Conservation (phyloP, 2,113 vertebrate genomes). For the Python bivittatus region DNA sequence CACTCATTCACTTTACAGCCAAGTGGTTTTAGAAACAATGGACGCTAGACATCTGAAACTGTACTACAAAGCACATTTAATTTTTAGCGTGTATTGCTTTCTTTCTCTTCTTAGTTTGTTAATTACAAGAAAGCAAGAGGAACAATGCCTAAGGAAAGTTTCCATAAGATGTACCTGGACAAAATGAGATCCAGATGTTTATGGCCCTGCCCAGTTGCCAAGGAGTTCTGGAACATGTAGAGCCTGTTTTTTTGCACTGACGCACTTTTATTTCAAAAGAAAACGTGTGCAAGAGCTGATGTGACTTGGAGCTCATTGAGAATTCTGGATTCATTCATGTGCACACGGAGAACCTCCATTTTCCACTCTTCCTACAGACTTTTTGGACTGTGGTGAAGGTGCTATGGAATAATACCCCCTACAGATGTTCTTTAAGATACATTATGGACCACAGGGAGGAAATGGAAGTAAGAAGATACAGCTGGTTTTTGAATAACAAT, state of each 20-base stretch:
- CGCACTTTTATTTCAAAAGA: background rate
- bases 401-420: background rate
- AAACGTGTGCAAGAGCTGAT: background rate
- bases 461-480: constrained; percentile 39
- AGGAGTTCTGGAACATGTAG: background rate
- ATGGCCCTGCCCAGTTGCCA: background rate
- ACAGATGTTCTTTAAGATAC: background rate
- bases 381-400: background rate
- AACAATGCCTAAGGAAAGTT: background rate
- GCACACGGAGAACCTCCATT: background rate
- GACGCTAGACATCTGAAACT: background rate
- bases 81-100: background rate
- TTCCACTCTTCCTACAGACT: background rate
- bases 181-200: background rate
- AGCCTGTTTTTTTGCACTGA: background rate
- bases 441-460: constrained; percentile 47
- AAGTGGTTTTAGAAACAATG: background rate
- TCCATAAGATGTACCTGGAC: too few relatives aligned
- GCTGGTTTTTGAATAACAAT: constrained; percentile 59
- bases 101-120: background rate
- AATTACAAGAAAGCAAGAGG: background rate
- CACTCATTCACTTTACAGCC: background rate
- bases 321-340: background rate
- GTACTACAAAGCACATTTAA: background rate
- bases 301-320: background rate